Conservation (phyloP, 2,888 invertebrate genomes). For the Apodemia duryi region DNA sequence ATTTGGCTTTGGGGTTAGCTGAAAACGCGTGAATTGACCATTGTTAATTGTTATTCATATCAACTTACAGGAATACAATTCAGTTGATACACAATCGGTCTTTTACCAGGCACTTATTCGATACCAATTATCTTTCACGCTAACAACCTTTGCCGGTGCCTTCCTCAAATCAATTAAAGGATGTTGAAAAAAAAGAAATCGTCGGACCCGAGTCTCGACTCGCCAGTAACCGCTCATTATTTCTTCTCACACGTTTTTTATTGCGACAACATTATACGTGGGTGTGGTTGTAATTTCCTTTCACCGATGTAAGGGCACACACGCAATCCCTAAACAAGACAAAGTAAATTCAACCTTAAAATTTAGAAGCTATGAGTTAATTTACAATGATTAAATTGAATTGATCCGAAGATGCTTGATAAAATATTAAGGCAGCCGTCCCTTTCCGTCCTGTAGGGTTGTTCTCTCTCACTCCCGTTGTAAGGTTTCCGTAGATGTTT, state of each 20-base stretch:
- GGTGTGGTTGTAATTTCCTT: constrained; percentile 80
- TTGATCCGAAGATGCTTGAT: constrained; percentile 73
- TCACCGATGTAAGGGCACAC: constrained; percentile 80
- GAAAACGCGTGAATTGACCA: too few relatives aligned
- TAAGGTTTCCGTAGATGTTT: constrained; percentile 66
- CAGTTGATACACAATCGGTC: background rate
- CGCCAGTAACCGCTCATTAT: constrained; percentile 79
- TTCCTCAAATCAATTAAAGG: constrained; percentile 70
- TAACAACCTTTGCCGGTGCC: constrained; percentile 47
- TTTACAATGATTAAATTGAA: constrained; percentile 36
- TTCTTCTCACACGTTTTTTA: constrained; percentile 79
- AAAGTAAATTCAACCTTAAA: constrained; percentile 41
- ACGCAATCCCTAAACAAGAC: constrained; percentile 54
- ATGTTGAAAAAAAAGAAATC: constrained; percentile 60
- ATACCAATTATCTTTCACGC: constrained; percentile 36
- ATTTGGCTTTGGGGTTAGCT: too few relatives aligned
- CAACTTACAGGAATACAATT: background rate
- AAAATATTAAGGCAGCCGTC: constrained; percentile 74
- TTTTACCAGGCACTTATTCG: constrained; percentile 15
- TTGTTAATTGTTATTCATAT: too few relatives aligned
- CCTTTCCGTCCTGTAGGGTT: constrained; percentile 58
- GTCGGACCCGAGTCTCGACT: constrained; percentile 54
- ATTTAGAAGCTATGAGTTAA: constrained; percentile 20
- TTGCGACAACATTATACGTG: constrained; percentile 78
- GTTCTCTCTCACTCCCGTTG: constrained; percentile 53